phyloP scores from a whole-genome alignment of 2,797 vertebrate species.

The Sebastes glaucus region DNA sequence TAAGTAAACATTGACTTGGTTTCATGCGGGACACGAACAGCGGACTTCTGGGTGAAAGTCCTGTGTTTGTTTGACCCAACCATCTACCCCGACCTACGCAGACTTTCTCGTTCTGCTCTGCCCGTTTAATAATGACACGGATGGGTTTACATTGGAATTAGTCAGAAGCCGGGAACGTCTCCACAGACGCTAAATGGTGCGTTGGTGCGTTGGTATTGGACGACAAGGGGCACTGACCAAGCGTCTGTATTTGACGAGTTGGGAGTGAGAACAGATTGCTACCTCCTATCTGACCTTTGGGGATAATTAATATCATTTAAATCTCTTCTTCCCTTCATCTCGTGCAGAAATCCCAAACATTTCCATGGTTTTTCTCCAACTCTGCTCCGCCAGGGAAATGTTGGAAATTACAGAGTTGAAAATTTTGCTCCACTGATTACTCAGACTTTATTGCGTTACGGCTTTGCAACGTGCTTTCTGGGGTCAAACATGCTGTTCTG shows the following conservation, averaged over 20 bases:
- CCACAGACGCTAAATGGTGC: neutral
- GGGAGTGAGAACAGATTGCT: neutral
- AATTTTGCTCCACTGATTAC: slow-evolving; percentile 19
- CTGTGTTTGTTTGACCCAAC: neutral
- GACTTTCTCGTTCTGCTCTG: neutral
- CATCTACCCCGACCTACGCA: neutral
- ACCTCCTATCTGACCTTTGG: neutral
- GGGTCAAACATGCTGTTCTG: slow-evolving; percentile 9
- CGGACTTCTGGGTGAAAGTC: neutral
- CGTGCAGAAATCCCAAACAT: slow-evolving; percentile 31
- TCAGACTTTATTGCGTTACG: neutral
- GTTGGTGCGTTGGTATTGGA: neutral
- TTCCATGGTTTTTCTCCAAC: slow-evolving; percentile 23
- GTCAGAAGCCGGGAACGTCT: neutral
- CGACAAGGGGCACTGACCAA: neutral
- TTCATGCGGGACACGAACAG: too few species aligned
- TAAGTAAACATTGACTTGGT: neutral
- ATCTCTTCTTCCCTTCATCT: neutral
- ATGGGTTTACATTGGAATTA: neutral
- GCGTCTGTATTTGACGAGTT: neutral
- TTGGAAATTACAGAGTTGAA: slow-evolving; percentile 48
- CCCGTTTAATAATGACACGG: neutral
- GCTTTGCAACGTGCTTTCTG: neutral
- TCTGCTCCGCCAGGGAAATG: slow-evolving; percentile 3
- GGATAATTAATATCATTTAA: slow-evolving; percentile 3